Evolutionary conservation across 2,797 vertebrate species (phyloP).

Genomic region (Moxostoma hubbsi): DNA sequence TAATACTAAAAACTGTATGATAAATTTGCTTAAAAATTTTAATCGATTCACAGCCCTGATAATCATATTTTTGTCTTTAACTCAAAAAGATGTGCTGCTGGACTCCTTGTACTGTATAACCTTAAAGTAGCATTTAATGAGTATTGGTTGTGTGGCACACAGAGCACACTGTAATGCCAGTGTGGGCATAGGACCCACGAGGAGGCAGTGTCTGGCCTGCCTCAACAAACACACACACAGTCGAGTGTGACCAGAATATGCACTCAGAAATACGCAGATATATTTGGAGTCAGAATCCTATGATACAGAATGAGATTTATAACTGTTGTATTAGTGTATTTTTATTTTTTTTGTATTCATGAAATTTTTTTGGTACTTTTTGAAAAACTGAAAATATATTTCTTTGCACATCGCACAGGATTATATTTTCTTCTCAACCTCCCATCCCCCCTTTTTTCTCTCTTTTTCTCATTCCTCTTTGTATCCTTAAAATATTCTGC

Average conservation of each 20-base stretch:
- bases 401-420: slow-evolving; percentile 13
- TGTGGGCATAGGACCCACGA: slow-evolving; percentile 75
- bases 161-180: slow-evolving; percentile 71
- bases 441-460: slow-evolving; percentile 41
- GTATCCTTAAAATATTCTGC: slow-evolving; percentile 93
- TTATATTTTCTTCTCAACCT: slow-evolving; percentile 12
- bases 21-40: no score
- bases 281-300: slow-evolving; percentile 56
- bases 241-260: slow-evolving; percentile 63
- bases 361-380: slow-evolving; percentile 14
- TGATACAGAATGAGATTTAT: slow-evolving; percentile 61
- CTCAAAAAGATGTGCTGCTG: background rate
- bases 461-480: slow-evolving; percentile 59
- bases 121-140: slow-evolving; percentile 54
- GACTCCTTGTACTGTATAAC: slow-evolving; percentile 65
- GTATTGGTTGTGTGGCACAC: slow-evolving; percentile 67
- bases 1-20: no score
- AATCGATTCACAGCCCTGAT: no score
- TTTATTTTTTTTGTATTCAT: slow-evolving; percentile 8
- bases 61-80: background rate
- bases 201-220: slow-evolving; percentile 77
- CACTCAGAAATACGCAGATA: slow-evolving; percentile 56
- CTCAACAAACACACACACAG: slow-evolving; percentile 31
- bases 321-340: slow-evolving; percentile 53
- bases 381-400: slow-evolving; percentile 51